Percentiles rank a stretch among this genome's conserved stretches.
Conservation (phyloP, 2,888 invertebrate species). For the Drosophila multiciliata region DNA sequence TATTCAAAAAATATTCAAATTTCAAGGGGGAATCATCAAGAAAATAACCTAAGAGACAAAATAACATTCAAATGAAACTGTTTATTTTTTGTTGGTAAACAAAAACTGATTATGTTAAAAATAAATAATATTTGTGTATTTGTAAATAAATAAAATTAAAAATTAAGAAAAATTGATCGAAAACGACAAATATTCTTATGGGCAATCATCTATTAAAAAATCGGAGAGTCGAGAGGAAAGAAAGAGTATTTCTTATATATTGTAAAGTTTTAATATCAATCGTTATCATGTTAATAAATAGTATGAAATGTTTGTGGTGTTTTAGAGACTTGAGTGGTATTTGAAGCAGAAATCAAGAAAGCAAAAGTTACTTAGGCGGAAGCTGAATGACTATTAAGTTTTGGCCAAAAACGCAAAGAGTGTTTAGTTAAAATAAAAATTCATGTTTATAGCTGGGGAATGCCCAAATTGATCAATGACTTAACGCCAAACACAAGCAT, state of each 20-base stretch:
- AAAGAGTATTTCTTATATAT: background rate
- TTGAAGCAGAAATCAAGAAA: background rate
- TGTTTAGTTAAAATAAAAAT: conserved; percentile 18
- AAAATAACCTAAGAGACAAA: background rate
- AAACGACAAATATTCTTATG: too few relatives aligned
- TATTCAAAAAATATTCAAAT: background rate
- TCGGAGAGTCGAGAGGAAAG: background rate
- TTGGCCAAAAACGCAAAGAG: conserved; percentile 20
- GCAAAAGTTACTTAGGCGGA: conserved; percentile 21
- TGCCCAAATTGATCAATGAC: conserved; percentile 63
- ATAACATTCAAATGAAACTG: conserved; percentile 1
- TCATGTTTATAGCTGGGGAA: conserved; percentile 50
- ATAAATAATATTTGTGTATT: too few relatives aligned
- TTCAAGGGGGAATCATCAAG: too few relatives aligned
- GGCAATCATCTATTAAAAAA: background rate
- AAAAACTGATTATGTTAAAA: background rate
- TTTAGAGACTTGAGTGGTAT: background rate
- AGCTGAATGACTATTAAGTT: conserved; percentile 35
- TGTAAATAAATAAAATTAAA: background rate
- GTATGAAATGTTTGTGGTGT: conserved; percentile 24
- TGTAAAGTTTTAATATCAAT: background rate
- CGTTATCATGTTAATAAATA: conserved; percentile 9
- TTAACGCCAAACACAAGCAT: conserved; percentile 40
- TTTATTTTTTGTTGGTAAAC: background rate
- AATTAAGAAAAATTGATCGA: background rate